Percentiles rank a stretch among this genome's conserved stretches.
These are phyloP conservation scores for Pangasianodon gigas DNA, from an alignment of 2,113 vertebrate genomes.

Conservation along the genomic window DNA sequence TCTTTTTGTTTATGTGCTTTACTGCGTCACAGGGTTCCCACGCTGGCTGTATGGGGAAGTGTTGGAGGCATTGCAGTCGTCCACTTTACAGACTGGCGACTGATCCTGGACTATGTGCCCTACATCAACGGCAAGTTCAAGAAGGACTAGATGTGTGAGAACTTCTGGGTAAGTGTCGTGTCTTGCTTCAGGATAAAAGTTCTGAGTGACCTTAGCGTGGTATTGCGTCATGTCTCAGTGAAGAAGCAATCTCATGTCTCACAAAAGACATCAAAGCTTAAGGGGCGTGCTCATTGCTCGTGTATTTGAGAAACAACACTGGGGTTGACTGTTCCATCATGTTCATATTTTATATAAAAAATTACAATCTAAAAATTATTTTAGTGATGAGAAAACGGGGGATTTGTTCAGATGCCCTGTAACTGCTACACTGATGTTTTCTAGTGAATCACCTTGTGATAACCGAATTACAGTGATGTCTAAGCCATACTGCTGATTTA, in stretches of 20 bases:
- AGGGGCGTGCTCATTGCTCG: neutral
- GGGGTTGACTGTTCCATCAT: neutral
- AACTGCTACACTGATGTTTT: neutral
- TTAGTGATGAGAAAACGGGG: neutral
- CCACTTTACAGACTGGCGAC: conserved; percentile 87
- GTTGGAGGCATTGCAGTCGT: conserved; percentile 78
- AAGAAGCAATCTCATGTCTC: neutral
- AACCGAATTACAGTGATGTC: neutral
- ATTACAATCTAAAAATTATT: neutral
- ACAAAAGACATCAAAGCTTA: neutral
- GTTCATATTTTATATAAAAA: neutral
- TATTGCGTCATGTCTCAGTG: neutral
- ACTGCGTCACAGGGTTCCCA: conserved; percentile 78
- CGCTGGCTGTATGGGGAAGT: conserved; percentile 75
- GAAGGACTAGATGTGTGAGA: conserved; percentile 65
- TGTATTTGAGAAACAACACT: neutral
- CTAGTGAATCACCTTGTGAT: neutral
- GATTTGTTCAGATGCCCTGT: neutral
- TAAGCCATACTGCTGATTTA: neutral
- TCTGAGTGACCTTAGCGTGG: neutral
- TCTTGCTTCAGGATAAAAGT: neutral
- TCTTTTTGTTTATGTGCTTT: neutral
- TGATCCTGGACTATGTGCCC: conserved; percentile 89
- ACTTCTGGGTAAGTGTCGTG: neutral
- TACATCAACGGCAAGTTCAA: conserved; percentile 89